phyloP scores from a whole-genome alignment of 2,888 invertebrate genomes.

The Tinea semifulvella region DNA sequence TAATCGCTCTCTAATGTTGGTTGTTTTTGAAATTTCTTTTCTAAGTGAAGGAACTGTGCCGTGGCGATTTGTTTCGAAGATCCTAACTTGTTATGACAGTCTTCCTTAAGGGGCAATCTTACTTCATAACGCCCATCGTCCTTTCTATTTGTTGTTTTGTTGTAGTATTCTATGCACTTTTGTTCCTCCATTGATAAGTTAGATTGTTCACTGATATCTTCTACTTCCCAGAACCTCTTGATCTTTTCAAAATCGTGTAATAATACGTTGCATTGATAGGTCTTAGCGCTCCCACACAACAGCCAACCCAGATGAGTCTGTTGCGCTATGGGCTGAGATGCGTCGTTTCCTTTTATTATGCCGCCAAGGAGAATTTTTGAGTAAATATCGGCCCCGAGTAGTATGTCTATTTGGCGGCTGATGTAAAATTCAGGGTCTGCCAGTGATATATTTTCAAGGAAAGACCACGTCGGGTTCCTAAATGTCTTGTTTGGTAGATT shows the following conservation, averaged over 20 bases:
- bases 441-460: too few species aligned
- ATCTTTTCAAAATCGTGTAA: slow-evolving; percentile 11
- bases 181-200: slow-evolving; percentile 9
- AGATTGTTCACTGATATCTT: slow-evolving; percentile 10
- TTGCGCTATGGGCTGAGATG: background rate
- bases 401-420: too few species aligned
- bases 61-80: slow-evolving; percentile 6
- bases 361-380: too few species aligned
- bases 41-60: slow-evolving; percentile 13
- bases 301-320: slow-evolving; percentile 15
- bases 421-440: too few species aligned
- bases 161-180: background rate
- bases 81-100: background rate
- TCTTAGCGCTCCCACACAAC: background rate
- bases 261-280: slow-evolving; percentile 9
- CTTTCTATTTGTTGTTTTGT: background rate
- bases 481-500: too few species aligned
- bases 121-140: slow-evolving; percentile 10
- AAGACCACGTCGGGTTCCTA: too few species aligned
- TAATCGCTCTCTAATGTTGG: too few species aligned
- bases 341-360: background rate
- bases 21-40: too few species aligned
- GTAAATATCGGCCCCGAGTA: too few species aligned
- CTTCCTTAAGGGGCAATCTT: background rate
- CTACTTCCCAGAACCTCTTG: slow-evolving; percentile 11